Evolutionary conservation across 2,797 vertebrate genomes (phyloP), one percentile per base, ranked within the genome.

Genomic region (Pipistrellus pipistrellus): DNA sequence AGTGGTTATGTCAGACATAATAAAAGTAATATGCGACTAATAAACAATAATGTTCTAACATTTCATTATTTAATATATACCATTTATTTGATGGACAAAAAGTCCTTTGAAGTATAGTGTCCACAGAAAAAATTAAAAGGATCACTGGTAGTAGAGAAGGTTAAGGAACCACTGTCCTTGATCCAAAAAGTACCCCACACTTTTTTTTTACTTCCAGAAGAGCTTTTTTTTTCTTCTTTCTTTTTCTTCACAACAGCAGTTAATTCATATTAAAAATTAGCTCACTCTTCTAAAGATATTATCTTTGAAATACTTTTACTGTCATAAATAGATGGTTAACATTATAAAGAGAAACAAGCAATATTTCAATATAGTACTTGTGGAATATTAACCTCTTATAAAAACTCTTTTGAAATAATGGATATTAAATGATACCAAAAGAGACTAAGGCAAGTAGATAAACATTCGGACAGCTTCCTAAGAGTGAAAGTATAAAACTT

Each of bases 281-380:
- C 12, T 78, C 85, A 87, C 55, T 75, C n/a, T 91, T 75, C 68
- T 44, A 85, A 86, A 90, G 44, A 82, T 15, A 62, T 35, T 76
- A 68, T 71, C 46, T 87, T 89, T 88, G 53, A 94, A 93, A 80
- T 75, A 76, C 20, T 93, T 87, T 77, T 55, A 59, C 12, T 68
- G 6, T 69, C 68, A 80, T 48, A 94, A 91, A 87, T 80, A 77
- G 51, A 64, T 35, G 3, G 32, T 68, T 84, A 90, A 75, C 46
- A 71, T 96, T 46, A 69, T 83, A 62, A 96, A 85, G n/a, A 80
- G n/a, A 95, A 93, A 66, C 20, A 84, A 89, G 23, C n/a, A 81
- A 32, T 68, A 89, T 75, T 94, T 87, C 30, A 85, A 77, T 62
- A 30, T 62, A 62, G 82, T 62, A 77, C 11, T 55, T 85, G 17